Percentiles rank a stretch among this genome's conserved stretches.
Conservation (phyloP, 2,113 vertebrate species). For the Centrocercus urophasianus region DNA sequence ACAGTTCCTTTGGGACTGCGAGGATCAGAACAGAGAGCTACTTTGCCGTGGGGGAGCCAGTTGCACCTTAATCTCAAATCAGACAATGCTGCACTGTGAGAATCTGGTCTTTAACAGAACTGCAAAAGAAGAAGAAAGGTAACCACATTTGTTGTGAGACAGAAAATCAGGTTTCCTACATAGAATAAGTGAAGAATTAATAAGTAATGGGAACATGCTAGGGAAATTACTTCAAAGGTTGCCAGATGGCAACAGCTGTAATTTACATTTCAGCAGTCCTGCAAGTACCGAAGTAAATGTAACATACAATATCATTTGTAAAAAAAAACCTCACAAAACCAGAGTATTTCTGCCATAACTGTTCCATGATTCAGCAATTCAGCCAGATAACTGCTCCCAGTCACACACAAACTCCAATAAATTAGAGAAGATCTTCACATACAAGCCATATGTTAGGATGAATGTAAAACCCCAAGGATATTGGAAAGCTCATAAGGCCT, state of each 20-base stretch:
- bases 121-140: background rate
- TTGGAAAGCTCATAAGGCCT: background rate
- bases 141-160: background rate
- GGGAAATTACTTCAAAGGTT: conserved; percentile 37
- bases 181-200: conserved; percentile 7
- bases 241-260: conserved; percentile 62
- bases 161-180: background rate
- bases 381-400: conserved; percentile 70
- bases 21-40: background rate
- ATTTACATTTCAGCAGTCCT: conserved; percentile 45
- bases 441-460: conserved; percentile 72
- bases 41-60: background rate
- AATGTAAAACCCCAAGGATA: conserved; percentile 61
- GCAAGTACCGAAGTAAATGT: conserved; percentile 9
- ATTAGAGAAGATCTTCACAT: conserved; percentile 60
- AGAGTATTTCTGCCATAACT: conserved; percentile 51
- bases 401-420: conserved; percentile 63
- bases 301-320: conserved; percentile 42
- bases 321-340: background rate
- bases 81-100: background rate
- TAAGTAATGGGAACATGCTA: background rate
- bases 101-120: background rate
- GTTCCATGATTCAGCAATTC: conserved; percentile 76
- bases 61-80: background rate
- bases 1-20: background rate